Conservation (phyloP, 2,113 vertebrate genomes). For the Indicator indicator region DNA sequence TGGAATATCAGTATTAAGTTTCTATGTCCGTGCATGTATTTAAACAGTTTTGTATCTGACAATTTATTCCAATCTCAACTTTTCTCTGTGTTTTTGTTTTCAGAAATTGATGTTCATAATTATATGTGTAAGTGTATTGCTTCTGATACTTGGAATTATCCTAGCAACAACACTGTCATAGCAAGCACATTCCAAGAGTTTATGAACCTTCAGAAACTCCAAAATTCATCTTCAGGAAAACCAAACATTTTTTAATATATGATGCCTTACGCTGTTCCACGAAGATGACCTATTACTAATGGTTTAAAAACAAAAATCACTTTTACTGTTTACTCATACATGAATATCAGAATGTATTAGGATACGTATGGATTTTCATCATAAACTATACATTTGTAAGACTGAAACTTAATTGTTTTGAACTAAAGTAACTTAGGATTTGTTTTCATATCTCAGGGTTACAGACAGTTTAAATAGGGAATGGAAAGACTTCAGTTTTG, state of each 20-base stretch:
- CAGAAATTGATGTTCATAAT: constrained; percentile 87
- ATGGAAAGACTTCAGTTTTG: neutral
- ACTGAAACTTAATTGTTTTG: neutral
- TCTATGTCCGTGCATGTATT: neutral
- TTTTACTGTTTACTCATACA: neutral
- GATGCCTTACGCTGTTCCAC: neutral
- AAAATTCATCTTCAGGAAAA: neutral
- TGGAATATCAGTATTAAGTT: neutral
- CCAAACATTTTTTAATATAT: neutral
- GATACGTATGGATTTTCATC: neutral
- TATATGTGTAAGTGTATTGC: constrained; percentile 78
- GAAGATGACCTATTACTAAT: neutral
- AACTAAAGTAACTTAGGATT: constrained; percentile 1
- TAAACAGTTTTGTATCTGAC: neutral
- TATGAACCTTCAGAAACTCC: constrained; percentile 11
- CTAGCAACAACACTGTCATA: constrained; percentile 79
- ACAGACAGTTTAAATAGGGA: constrained; percentile 16
- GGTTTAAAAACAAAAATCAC: neutral
- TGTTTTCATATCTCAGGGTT: constrained; percentile 66
- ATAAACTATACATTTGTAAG: neutral
- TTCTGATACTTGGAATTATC: constrained; percentile 86
- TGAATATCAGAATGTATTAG: neutral
- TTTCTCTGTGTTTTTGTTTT: constrained; percentile 54
- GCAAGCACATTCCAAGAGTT: constrained; percentile 48
- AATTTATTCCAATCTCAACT: constrained; percentile 3